Conservation (phyloP, 2,888 invertebrate species). For the Malachius bipustulatus region DNA sequence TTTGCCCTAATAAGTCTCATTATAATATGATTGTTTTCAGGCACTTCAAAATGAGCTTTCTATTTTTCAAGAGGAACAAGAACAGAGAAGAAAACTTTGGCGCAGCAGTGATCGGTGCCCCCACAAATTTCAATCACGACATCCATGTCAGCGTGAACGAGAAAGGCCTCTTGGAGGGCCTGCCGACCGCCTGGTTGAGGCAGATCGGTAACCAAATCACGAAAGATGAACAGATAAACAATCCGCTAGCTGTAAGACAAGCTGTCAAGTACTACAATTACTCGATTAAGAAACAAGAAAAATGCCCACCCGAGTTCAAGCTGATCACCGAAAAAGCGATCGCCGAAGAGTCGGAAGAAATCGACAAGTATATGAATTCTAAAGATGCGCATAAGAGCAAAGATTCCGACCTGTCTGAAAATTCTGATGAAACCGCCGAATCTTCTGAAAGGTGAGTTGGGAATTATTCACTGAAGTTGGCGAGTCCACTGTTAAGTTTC, state of each 20-base stretch:
- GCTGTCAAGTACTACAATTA: constrained; percentile 86
- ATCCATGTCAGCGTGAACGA: constrained; percentile 80
- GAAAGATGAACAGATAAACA: constrained; percentile 74
- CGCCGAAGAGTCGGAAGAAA: constrained; percentile 71
- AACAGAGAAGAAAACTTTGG: constrained; percentile 30
- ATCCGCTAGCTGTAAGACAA: constrained; percentile 81
- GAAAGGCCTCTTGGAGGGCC: constrained; percentile 74
- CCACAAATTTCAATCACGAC: constrained; percentile 74
- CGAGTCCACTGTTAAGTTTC: no score
- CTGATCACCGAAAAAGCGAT: constrained; percentile 73
- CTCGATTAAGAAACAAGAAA: constrained; percentile 69
- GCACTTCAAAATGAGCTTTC: constrained; percentile 6
- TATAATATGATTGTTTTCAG: no score
- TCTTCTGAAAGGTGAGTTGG: no score
- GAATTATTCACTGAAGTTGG: no score
- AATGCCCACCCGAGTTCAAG: constrained; percentile 59
- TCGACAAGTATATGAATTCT: constrained; percentile 61
- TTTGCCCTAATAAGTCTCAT: no score
- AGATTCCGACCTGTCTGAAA: constrained; percentile 27
- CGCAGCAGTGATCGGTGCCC: constrained; percentile 63
- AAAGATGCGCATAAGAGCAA: constrained; percentile 61
- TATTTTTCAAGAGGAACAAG: constrained; percentile 17
- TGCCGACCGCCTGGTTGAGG: constrained; percentile 72
- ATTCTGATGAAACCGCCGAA: no score
- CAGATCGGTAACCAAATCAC: constrained; percentile 74